These are phyloP conservation scores for Pelobates cultripes DNA, from an alignment of 2,797 vertebrate genomes.

Conservation along the genomic window DNA sequence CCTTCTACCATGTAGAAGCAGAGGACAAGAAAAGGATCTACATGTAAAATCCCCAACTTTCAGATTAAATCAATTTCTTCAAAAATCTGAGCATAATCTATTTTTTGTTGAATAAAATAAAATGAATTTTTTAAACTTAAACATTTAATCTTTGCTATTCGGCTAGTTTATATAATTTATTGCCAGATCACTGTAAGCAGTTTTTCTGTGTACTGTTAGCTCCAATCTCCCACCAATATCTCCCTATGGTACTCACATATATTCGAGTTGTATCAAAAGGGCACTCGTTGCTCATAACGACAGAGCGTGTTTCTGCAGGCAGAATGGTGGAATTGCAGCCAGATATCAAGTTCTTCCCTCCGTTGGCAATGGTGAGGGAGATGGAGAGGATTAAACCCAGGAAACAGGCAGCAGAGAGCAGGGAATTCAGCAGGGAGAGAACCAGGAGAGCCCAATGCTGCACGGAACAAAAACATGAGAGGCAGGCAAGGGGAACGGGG, in stretches of 20 bases:
- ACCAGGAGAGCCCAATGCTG: slow-evolving; percentile 85
- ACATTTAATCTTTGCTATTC: too few species aligned
- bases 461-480: slow-evolving; percentile 8
- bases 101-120: too few species aligned
- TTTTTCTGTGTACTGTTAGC: too few species aligned
- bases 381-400: slow-evolving; percentile 82
- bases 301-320: slow-evolving; percentile 71
- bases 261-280: slow-evolving; percentile 92
- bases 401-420: slow-evolving; percentile 84
- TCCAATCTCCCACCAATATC: not conserved
- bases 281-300: slow-evolving; percentile 75
- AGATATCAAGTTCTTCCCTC: slow-evolving; percentile 76
- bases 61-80: too few species aligned
- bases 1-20: too few species aligned
- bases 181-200: too few species aligned
- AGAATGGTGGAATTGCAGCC: slow-evolving; percentile 82
- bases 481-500: not conserved
- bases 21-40: too few species aligned
- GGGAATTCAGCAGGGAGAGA: slow-evolving; percentile 76
- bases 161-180: too few species aligned
- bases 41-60: too few species aligned
- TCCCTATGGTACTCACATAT: slow-evolving; percentile 78
- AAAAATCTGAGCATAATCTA: too few species aligned
- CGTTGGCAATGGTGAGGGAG: slow-evolving; percentile 76
- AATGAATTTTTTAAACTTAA: too few species aligned